These are phyloP conservation scores for Petrocephalus schoutedeni DNA, from an alignment of 2,797 vertebrate genomes.

Conservation along the genomic window DNA sequence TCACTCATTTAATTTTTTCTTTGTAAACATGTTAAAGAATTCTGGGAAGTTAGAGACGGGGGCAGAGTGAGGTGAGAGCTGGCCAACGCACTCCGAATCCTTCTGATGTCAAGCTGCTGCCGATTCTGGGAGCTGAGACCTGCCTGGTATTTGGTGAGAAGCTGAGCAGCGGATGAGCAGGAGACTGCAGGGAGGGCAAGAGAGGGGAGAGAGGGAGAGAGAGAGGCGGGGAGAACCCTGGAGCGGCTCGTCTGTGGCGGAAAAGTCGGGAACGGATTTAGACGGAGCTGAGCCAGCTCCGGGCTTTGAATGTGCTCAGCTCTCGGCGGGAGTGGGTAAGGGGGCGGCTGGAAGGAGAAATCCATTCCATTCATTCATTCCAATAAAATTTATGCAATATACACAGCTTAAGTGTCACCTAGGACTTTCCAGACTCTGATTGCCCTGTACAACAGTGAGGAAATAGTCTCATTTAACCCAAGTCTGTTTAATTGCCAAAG, in stretches of 20 bases:
- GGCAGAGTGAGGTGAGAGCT: neutral
- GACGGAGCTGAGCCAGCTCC: conserved; percentile 12
- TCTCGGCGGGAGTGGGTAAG: neutral
- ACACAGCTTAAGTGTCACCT: neutral
- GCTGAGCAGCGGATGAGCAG: neutral
- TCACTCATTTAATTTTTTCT: neutral
- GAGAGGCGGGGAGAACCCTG: neutral
- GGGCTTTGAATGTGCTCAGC: neutral
- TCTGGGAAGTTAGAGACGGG: neutral
- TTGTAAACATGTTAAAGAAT: neutral
- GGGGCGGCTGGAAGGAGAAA: neutral
- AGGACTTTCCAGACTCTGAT: neutral
- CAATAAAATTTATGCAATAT: neutral
- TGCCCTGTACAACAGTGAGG: neutral
- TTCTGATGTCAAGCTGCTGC: neutral
- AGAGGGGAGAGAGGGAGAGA: neutral
- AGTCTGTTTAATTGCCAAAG: neutral
- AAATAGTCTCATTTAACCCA: neutral
- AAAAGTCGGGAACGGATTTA: conserved; percentile 18
- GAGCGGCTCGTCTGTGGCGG: neutral
- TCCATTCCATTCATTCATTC: neutral
- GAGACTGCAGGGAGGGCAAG: neutral
- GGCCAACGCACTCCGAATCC: neutral
- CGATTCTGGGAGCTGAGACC: neutral
- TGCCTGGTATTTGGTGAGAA: neutral